Percentiles rank a stretch among this genome's conserved stretches.
Evolutionary conservation across 2,113 vertebrate species (phyloP).

Genomic region (Ctenodactylus gundi): DNA sequence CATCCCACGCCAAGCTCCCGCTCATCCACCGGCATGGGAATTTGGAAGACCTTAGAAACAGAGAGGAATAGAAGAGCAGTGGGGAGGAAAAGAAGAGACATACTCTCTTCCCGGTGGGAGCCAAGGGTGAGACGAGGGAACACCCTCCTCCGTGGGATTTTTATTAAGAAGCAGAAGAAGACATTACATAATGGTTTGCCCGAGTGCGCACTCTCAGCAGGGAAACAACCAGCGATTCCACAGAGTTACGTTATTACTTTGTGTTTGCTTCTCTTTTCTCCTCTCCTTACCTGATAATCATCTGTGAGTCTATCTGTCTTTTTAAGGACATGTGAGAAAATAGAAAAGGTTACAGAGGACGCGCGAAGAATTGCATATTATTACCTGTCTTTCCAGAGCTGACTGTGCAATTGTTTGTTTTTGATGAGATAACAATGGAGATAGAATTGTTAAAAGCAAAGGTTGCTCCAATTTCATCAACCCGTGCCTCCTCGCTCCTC

Average conservation of each 20-base stretch:
- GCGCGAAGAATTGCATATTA: slow-evolving; percentile 60
- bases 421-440: slow-evolving; percentile 70
- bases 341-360: slow-evolving; percentile 68
- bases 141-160: background rate
- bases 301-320: slow-evolving; percentile 74
- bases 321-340: slow-evolving; percentile 74
- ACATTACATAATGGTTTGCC: slow-evolving; percentile 60
- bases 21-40: rapidly evolving
- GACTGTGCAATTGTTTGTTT: slow-evolving; percentile 71
- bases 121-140: background rate
- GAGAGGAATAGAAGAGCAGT: background rate
- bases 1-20: rapidly evolving
- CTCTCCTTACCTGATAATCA: slow-evolving; percentile 75
- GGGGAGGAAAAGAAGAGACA: background rate
- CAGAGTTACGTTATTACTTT: slow-evolving; percentile 68
- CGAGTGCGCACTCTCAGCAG: background rate
- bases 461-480: background rate
- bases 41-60: background rate
- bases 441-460: slow-evolving; percentile 67
- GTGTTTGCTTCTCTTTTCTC: slow-evolving; percentile 78
- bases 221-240: slow-evolving; percentile 47
- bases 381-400: slow-evolving; percentile 61
- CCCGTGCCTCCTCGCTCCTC: background rate
- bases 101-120: background rate
- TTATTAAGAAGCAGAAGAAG: slow-evolving; percentile 62